Evolutionary conservation across 23 tunicate genomes (phyloP).

Genomic region (Clavelina lepadiformis): DNA sequence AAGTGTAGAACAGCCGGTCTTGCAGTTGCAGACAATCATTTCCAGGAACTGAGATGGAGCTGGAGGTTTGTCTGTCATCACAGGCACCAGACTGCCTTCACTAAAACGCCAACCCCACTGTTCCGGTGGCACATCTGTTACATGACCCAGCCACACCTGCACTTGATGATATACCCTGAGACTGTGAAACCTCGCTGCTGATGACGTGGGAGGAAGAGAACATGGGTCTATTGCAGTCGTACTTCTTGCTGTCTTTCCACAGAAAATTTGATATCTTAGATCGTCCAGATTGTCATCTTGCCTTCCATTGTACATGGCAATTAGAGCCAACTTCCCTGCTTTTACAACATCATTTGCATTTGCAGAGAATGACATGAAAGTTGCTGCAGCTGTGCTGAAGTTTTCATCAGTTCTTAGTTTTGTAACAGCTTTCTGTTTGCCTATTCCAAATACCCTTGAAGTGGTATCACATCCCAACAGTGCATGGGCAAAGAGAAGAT

Average conservation of each 20-base stretch:
- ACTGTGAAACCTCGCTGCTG: constrained; percentile 6
- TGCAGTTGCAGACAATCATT: constrained; percentile 10
- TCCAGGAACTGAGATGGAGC: constrained; percentile 1
- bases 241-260: background rate
- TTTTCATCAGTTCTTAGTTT: constrained; percentile 3
- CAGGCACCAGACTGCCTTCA: constrained; percentile 13
- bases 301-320: constrained; percentile 3
- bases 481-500: constrained; percentile 10
- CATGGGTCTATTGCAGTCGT: background rate
- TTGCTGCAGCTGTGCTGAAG: constrained; percentile 2
- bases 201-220: constrained; percentile 6
- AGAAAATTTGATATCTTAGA: constrained; percentile 2
- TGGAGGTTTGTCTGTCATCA: constrained; percentile 1
- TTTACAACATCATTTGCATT: constrained; percentile 4
- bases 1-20: background rate
- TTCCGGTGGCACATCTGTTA: constrained; percentile 6
- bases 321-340: constrained; percentile 2
- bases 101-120: constrained; percentile 11
- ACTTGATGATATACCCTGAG: constrained; percentile 5
- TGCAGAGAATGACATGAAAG: constrained; percentile 14
- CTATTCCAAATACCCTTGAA: constrained; percentile 8
- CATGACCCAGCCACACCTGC: background rate
- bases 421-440: constrained; percentile 8
- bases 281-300: background rate
- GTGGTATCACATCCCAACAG: constrained; percentile 11